Percentiles rank a stretch among this genome's conserved stretches.
phyloP scores from a whole-genome alignment of 2,888 invertebrate genomes.

The Troides aeacus region DNA sequence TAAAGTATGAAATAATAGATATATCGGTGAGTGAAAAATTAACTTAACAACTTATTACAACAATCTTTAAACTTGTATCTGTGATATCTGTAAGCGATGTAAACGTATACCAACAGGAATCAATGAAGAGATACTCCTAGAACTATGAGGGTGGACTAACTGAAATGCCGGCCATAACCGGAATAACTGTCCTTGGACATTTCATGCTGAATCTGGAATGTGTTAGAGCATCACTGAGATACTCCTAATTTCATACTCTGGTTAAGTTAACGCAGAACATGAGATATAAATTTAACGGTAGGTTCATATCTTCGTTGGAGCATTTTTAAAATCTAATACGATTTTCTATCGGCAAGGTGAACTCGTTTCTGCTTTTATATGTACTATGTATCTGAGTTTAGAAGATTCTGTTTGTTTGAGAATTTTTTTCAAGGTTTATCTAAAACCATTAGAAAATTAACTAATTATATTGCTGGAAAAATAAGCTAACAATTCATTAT shows the following conservation, averaged over 20 bases:
- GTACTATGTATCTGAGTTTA: too few species aligned
- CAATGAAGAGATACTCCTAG: constrained; percentile 2
- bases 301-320: too few species aligned
- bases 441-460: too few species aligned
- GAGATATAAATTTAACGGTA: background rate
- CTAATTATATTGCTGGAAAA: too few species aligned
- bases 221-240: constrained; percentile 17
- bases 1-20: too few species aligned
- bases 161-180: constrained; percentile 5
- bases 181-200: constrained; percentile 13
- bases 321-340: too few species aligned
- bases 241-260: constrained; percentile 8
- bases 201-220: constrained; percentile 25
- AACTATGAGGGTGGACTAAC: background rate
- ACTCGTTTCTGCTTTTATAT: too few species aligned
- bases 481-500: too few species aligned
- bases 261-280: background rate
- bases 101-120: background rate
- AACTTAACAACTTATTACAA: background rate
- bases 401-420: too few species aligned
- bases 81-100: background rate
- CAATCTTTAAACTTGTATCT: background rate
- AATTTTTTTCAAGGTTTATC: too few species aligned
- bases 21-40: too few species aligned
- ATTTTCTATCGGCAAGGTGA: too few species aligned